Evolutionary conservation across 2,888 invertebrate species (phyloP), one percentile per base, ranked within the genome.

Genomic region (Acrobasis suavella): DNA sequence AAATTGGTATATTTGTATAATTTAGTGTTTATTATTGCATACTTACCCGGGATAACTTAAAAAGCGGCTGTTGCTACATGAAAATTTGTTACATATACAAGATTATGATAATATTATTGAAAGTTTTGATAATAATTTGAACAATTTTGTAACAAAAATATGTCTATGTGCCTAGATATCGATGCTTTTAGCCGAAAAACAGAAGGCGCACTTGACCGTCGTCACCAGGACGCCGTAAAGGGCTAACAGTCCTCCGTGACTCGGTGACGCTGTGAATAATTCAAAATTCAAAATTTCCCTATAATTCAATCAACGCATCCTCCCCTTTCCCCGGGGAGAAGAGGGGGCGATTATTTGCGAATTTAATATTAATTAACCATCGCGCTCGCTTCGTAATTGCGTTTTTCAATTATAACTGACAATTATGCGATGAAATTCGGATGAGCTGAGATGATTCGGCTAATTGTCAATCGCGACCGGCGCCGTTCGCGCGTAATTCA

Each of bases 351-450:
- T 92, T 92, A 93, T 93, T 92, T 89, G 89, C 89, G 87, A 92
- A 93, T 93, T 92, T 92, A 91, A 91, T 92, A 92, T 91, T 93
- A 92, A 93, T 93, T 92, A 92, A 89, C 87, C 82, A 85, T 84
- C 88, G 85, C 85, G 84, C 85, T 83, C 84, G 81, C 75, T 76
- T 71, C 75, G 82, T 91, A 91, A 91, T 91, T 91, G 86, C 88
- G 90, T 91, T 92, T 91, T 91, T 91, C 91, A 91, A 92, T 91
- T 91, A 91, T 82, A 85, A 82, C 84, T 89, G 91, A 89, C 91
- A 90, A 90, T 91, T 90, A 89, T 83, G 84, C 85, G 85, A 83
- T 83, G 86, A 82, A 87, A 86, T 85, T 83, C 77, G 84, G 86
- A 88, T 84, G 86, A 84, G 84, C 72, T 78, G 80, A 78, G 83